Evolutionary conservation across 2,888 invertebrate genomes (phyloP).

Genomic region (Oligia latruncula): DNA sequence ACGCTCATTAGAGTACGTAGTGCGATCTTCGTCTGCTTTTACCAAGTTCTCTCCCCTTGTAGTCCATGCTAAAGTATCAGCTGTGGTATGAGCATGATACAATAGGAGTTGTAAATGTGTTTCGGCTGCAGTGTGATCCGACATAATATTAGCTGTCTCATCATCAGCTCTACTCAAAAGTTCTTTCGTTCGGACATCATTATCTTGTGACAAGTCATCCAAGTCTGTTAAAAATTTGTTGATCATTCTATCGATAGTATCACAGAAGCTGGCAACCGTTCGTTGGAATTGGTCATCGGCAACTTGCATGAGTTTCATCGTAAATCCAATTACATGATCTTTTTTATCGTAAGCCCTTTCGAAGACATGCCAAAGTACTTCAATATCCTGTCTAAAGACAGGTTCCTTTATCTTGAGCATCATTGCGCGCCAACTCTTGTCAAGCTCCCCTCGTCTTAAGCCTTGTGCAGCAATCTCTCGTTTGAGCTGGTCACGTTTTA

Average conservation of each 20-base stretch:
- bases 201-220: conserved; percentile 78
- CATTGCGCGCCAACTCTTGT: conserved; percentile 80
- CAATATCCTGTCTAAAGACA: conserved; percentile 80
- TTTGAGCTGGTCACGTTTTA: conserved; percentile 79
- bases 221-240: conserved; percentile 83
- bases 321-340: conserved; percentile 89
- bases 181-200: conserved; percentile 74
- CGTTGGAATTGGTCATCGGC: conserved; percentile 92
- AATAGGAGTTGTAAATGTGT: conserved; percentile 83
- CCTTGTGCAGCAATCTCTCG: conserved; percentile 82
- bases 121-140: conserved; percentile 82
- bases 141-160: conserved; percentile 71
- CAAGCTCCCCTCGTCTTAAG: conserved; percentile 75
- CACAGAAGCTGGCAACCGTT: conserved; percentile 91
- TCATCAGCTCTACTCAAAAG: conserved; percentile 77
- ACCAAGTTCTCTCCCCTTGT: conserved; percentile 84
- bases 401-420: conserved; percentile 86
- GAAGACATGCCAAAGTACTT: conserved; percentile 86
- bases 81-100: conserved; percentile 79
- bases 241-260: conserved; percentile 91
- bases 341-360: conserved; percentile 90
- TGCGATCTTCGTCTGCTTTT: conserved; percentile 84
- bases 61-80: conserved; percentile 82
- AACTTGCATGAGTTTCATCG: conserved; percentile 90
- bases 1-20: conserved; percentile 77